Percentiles rank a stretch among this genome's conserved stretches.
These are phyloP conservation scores for Archaeoteleia sp. DNA, from an alignment of 2,888 invertebrate genomes.

Conservation along the genomic window DNA sequence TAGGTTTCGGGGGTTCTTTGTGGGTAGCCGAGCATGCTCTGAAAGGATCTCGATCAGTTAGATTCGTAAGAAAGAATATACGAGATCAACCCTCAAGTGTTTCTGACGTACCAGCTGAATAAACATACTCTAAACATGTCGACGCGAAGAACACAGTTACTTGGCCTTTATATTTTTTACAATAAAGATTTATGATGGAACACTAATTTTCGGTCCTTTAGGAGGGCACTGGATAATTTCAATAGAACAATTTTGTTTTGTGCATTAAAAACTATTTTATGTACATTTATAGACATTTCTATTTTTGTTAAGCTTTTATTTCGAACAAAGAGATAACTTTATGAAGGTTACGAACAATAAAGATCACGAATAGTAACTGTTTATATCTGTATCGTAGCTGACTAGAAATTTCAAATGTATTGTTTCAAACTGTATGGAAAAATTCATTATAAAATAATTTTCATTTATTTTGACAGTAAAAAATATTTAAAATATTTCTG, in stretches of 20 bases:
- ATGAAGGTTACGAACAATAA: too few relatives aligned
- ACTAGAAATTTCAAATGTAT: too few relatives aligned
- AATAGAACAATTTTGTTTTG: neutral
- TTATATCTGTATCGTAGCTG: too few relatives aligned
- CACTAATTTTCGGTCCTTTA: neutral
- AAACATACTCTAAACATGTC: slow-evolving; percentile 65
- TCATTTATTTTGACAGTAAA: too few relatives aligned
- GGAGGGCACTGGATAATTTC: neutral
- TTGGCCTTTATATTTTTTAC: slow-evolving; percentile 23
- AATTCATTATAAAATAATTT: too few relatives aligned
- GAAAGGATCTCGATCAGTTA: slow-evolving; percentile 65
- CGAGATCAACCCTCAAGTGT: slow-evolving; percentile 61
- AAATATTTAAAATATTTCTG: too few relatives aligned
- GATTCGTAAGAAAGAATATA: slow-evolving; percentile 39
- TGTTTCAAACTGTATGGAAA: too few relatives aligned
- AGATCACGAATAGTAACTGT: too few relatives aligned
- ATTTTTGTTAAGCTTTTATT: too few relatives aligned
- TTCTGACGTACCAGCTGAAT: slow-evolving; percentile 71
- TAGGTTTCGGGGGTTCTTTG: slow-evolving; percentile 65
- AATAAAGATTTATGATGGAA: slow-evolving; percentile 16
- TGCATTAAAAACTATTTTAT: too few relatives aligned
- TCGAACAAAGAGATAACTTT: too few relatives aligned
- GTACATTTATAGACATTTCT: too few relatives aligned
- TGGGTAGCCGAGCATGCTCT: slow-evolving; percentile 73
- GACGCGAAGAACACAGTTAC: slow-evolving; percentile 32